Evolutionary conservation across 64 coral and sea anemone genomes (phyloP), one percentile per base, ranked within the genome.

Genomic region (Anthopleura sola): DNA sequence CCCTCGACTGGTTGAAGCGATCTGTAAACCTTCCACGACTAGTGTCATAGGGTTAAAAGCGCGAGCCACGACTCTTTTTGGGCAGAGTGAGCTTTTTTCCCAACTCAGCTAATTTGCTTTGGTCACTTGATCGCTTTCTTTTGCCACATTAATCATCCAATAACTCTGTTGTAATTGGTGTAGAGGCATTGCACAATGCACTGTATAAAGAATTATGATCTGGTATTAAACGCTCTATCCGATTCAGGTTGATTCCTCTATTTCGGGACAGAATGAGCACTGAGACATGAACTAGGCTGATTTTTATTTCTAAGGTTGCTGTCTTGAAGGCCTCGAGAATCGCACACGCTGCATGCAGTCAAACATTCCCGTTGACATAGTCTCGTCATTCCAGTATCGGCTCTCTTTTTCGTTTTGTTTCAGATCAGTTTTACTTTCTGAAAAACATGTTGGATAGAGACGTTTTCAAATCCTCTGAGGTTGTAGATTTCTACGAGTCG

Each of bases 181-280:
- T 55, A 38, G 86, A 88, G 31, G 77, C 76, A 49, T 53, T 83
- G 50, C 49, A 71, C 34, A 90, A 75, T 12, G 80, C 5, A 90
- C 57, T 68, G 49, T 90, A 90, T 20, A 84, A 64, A 46, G 60
- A 83, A 34, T 84, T 90, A 28, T 75, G 55, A 37, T 90, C 88
- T 36, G 88, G 81, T 54, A 34, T 47, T 50, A 84, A 71, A 38
- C 83, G 29, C 47, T 93, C 91, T 60, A 80, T 84, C 31, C 81
- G 86, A 62, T 84, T 93, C 36, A 93, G 33, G 55, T 76, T 81
- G 9, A 83, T 12, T 19, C 83, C 81, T 34, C 82, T 49, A 16
- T 88, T 88, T 29, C 49, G 11, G 18, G 75, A 85, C 74, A 93
- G 32, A 62, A 86, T 57, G 12, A 86, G 83, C 39, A 88, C 91